Conservation (phyloP, 2,113 vertebrate species). For the Eolophus roseicapilla region DNA sequence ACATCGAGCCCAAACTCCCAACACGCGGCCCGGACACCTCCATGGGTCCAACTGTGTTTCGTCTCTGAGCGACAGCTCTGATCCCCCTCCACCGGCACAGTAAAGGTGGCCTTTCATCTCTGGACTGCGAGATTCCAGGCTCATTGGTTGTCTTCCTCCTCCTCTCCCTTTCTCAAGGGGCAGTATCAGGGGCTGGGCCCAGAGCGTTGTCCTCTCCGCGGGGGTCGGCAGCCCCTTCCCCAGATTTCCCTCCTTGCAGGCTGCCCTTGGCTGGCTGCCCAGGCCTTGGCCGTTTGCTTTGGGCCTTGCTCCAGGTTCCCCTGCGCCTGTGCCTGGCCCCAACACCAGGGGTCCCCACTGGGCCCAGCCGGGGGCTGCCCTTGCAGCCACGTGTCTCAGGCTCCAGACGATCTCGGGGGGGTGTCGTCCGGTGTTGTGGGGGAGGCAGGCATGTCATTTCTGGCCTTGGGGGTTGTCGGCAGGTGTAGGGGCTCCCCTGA, state of each 20-base stretch:
- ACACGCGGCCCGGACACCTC: rapidly evolving
- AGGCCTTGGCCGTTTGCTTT: no score
- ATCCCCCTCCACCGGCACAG: neutral
- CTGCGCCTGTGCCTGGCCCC: no score
- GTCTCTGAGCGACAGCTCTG: no score
- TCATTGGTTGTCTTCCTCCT: neutral
- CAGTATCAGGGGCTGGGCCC: neutral
- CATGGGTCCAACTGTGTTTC: rapidly evolving
- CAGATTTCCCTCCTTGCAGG: no score
- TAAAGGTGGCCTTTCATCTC: neutral
- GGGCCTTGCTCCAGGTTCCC: no score
- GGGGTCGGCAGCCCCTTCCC: neutral
- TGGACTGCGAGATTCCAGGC: neutral
- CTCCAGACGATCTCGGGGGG: neutral
- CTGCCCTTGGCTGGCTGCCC: neutral
- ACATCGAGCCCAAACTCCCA: no score
- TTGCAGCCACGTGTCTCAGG: no score
- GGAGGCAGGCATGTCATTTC: neutral
- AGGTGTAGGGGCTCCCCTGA: neutral
- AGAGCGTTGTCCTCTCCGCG: neutral
- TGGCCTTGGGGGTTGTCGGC: neutral
- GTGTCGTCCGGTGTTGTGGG: no score
- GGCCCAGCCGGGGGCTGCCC: no score
- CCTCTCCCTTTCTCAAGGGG: no score
- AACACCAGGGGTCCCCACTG: no score